A percentile compares a stretch with the other conserved stretches of the same genome.
phyloP scores from a whole-genome alignment of 2,113 vertebrate genomes.

The Megaceryle maxima region DNA sequence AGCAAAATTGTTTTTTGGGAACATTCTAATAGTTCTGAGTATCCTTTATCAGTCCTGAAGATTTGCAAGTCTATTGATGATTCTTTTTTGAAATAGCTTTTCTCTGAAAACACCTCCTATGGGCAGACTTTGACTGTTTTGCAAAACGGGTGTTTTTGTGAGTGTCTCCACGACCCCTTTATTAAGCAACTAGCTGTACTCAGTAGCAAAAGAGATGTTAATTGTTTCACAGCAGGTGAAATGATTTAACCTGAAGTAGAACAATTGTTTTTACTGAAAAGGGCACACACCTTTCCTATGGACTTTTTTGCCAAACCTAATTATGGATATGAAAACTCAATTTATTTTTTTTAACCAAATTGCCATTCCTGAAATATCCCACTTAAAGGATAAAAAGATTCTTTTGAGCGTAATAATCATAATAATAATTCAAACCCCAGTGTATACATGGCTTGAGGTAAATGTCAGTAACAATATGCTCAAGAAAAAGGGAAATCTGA shows the following conservation, averaged over 20 bases:
- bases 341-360: neutral
- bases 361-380: neutral
- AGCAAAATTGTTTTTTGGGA: neutral
- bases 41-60: neutral
- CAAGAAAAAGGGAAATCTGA: constrained; percentile 8
- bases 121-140: neutral
- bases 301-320: neutral
- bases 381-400: neutral
- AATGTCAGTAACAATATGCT: constrained; percentile 19
- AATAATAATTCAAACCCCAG: neutral
- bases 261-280: constrained; percentile 58
- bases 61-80: neutral
- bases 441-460: neutral
- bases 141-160: neutral
- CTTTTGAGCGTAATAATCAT: neutral
- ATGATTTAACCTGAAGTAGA: constrained; percentile 62
- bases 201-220: constrained; percentile 59
- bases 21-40: neutral
- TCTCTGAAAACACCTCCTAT: neutral
- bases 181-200: constrained; percentile 59
- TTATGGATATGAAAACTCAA: neutral
- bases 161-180: constrained; percentile 44
- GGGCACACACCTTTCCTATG: neutral
- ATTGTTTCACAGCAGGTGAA: constrained; percentile 64
- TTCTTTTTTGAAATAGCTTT: neutral